Base-by-base conservation (phyloP, 2,113 vertebrate genomes). In the Condylura cristata region DNA sequence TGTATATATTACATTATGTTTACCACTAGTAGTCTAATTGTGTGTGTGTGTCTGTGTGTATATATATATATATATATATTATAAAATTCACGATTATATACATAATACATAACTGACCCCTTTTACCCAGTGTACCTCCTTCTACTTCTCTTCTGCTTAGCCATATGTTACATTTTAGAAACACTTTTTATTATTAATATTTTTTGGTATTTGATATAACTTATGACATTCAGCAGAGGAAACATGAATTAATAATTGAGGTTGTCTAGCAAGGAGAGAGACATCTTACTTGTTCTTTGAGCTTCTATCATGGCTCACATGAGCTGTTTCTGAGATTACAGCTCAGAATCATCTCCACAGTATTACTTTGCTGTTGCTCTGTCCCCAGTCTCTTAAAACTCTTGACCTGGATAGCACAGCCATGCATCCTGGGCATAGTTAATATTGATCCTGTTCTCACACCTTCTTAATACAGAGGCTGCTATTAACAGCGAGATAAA, bases 171-270 rank as follows among this genome's bases (percentile, higher is more conserved):
- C 22, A 28, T 28, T 86, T 63, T 83, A 28, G 18, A 81, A 91
- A 61, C 39, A 76, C 8, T 24, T 91, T 91, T 81, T 18, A 76
- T 66, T 53, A 16, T n/a, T 60, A 56, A 16, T 82, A 6, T 80
- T 74, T 76, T 74, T 76, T 63, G 10, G 46, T 44, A 75, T 56
- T 16, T 78, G 20, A 72, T 66, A 26, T 26, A 34, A 71, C 37
- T 90, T 90, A 72, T 90, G 28, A 56, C 30, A 72, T 92, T 92
- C 44, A 84, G 53, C 48, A 78, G 39, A 86, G 24, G 30, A 92
- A 87, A 51, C 18, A 46, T 63, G 83, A 88, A 88, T 88, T 88
- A 95, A 70, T 86, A 51, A 82, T 83, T 37, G 39, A 66, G 9
- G 93, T 89, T 91, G 87, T 91, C 84, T 70, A n/a, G 48, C 26